Base-by-base conservation (phyloP, 2,797 vertebrate species). In the Pseudomugil tenellus region DNA sequence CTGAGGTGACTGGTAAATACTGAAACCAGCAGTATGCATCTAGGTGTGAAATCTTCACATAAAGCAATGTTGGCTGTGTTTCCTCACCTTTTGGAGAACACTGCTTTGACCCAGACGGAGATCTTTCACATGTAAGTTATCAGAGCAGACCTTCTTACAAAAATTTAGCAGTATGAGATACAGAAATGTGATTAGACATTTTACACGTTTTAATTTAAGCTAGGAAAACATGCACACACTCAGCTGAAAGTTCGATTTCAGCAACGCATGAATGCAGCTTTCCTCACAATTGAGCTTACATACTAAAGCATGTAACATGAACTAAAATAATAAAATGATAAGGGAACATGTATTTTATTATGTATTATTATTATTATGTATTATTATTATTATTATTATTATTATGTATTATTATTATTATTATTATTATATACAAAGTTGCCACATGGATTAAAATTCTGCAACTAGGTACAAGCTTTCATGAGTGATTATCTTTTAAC, bases 101-200 rank as follows among this genome's bases (percentile, higher is more conserved):
- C 91, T 12, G 80, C 88, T 56, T 72, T 91, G 77, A 92, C 92
- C 63, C 90, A 83, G 81, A 91, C 76, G 55, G 92, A 93, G 79
- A 92, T 94, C 84, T 93, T 83, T 73, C 90, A 89, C 74, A 91
- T 95, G 93, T 95, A 88, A 94, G 93, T 92, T 54, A 21, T 58
- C 61, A 23, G 28, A 58, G 31, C 2, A 46, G 19, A 55, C 17
- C 25, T 5, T 9, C 37, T 17, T 26, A 26, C 6, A 16, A 13
- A 28, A 52, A 13, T 26, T 28, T 28, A 25, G 17, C 5, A 19
- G 39, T 19, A 41, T 19, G 17, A 16, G 17, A 2, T 19, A 17
- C 8, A 4, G 39, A 11, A 32, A 13, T 39, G 49, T 23, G 23
- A 46, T 46, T 73, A 0, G 32, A 17, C 46, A 49, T 49, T 4